A percentile compares a stretch with the other conserved stretches of the same genome.
These are phyloP conservation scores for Calliphora vomitoria DNA, from an alignment of 2,888 invertebrate genomes.

Conservation along the genomic window DNA sequence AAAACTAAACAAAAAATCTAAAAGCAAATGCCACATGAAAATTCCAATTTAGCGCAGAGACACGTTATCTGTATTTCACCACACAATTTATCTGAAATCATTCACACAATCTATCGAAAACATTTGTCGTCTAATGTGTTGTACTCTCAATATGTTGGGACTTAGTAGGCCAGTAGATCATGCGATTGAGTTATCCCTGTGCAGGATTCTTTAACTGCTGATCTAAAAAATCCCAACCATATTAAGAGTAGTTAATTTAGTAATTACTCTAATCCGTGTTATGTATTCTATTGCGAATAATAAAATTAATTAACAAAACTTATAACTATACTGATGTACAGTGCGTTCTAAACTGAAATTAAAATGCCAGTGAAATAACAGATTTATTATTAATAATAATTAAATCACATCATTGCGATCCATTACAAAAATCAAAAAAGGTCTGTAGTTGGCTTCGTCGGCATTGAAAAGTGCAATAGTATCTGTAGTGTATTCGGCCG, in stretches of 20 bases:
- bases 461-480: conserved; percentile 70
- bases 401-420: conserved; percentile 57
- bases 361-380: conserved; percentile 47
- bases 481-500: conserved; percentile 70
- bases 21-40: conserved; percentile 80
- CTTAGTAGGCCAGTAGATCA: conserved; percentile 85
- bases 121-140: conserved; percentile 19
- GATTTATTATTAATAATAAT: conserved; percentile 62
- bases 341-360: conserved; percentile 67
- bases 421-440: conserved; percentile 57
- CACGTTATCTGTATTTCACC: conserved; percentile 1
- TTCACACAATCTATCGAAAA: not conserved
- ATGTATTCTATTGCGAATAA: not conserved
- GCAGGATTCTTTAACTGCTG: conserved; percentile 82
- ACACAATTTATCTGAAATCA: not conserved
- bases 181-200: not conserved
- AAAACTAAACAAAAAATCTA: not conserved
- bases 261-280: not conserved
- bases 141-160: conserved; percentile 84
- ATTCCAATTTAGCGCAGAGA: conserved; percentile 80
- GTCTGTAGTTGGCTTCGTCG: conserved; percentile 66
- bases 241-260: conserved; percentile 78
- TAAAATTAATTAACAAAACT: conserved; percentile 16
- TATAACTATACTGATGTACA: conserved; percentile 56
- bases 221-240: conserved; percentile 85